Conservation (phyloP, 2,888 invertebrate species). For the Mythimna pallens region DNA sequence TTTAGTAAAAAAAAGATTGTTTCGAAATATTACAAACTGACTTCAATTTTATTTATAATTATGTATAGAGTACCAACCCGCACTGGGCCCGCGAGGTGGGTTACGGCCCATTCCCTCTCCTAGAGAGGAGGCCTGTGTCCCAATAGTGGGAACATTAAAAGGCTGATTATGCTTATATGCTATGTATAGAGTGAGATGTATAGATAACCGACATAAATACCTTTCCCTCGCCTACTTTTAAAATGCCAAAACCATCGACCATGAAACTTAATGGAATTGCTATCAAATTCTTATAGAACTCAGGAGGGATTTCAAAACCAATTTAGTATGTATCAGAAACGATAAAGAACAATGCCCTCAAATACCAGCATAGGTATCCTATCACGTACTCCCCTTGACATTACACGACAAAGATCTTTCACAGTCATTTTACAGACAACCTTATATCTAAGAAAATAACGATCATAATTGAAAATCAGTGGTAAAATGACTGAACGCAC, state of each 20-base stretch:
- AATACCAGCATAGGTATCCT: conserved; percentile 70
- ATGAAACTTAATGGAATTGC: conserved; percentile 24
- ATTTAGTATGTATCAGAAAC: conserved; percentile 17
- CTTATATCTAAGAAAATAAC: background rate
- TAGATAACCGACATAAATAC: background rate
- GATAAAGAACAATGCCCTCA: conserved; percentile 59
- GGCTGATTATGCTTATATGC: too few species aligned
- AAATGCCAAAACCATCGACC: conserved; percentile 10
- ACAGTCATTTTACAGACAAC: background rate
- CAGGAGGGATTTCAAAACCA: conserved; percentile 50
- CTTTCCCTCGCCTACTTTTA: background rate
- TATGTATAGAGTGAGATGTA: too few species aligned
- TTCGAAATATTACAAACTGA: too few species aligned
- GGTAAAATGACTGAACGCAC: background rate
- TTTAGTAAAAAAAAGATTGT: too few species aligned
- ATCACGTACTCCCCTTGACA: conserved; percentile 81
- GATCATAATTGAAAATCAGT: background rate
- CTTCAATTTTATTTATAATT: too few species aligned
- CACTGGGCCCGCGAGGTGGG: too few species aligned
- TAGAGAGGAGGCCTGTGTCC: too few species aligned
- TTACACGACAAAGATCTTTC: conserved; percentile 67
- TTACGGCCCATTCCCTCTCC: too few species aligned
- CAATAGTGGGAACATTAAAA: too few species aligned
- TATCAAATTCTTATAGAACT: conserved; percentile 35
- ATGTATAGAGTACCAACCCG: too few species aligned